Percentiles rank a stretch among this genome's conserved stretches.
Conservation (phyloP, 2,888 invertebrate genomes). For the Cantharis rufa region DNA sequence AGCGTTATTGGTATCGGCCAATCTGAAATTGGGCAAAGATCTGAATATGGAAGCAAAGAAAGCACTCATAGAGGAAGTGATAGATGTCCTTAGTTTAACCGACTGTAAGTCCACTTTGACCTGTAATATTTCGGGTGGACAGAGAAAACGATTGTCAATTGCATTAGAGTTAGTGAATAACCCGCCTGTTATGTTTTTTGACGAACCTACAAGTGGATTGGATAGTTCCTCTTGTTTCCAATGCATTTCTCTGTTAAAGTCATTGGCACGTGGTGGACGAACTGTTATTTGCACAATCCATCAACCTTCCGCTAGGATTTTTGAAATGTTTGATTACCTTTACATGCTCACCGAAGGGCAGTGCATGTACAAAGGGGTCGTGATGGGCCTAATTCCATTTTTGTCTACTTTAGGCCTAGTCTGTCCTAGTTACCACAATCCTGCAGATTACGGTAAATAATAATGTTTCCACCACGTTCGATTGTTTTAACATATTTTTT, state of each 20-base stretch:
- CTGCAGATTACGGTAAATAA: slow-evolving; percentile 87
- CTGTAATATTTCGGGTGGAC: slow-evolving; percentile 84
- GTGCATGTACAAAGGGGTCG: slow-evolving; percentile 89
- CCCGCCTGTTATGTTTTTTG: slow-evolving; percentile 97
- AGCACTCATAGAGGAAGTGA: slow-evolving; percentile 82
- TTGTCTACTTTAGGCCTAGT: slow-evolving; percentile 81
- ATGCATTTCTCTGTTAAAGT: slow-evolving; percentile 85
- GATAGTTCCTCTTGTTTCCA: slow-evolving; percentile 95
- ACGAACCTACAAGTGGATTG: slow-evolving; percentile 91
- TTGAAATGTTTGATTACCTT: slow-evolving; percentile 94
- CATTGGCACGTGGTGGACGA: slow-evolving; percentile 82
- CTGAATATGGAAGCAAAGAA: slow-evolving; percentile 73
- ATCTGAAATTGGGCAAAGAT: slow-evolving; percentile 85
- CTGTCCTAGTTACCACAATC: slow-evolving; percentile 95
- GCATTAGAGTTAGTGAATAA: slow-evolving; percentile 93
- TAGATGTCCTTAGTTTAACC: slow-evolving; percentile 80
- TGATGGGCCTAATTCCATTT: slow-evolving; percentile 84
- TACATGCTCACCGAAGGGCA: slow-evolving; percentile 92
- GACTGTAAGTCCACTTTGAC: slow-evolving; percentile 82
- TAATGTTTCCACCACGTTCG: neutral
- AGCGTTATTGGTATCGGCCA: slow-evolving; percentile 92
- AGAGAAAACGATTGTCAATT: slow-evolving; percentile 87
- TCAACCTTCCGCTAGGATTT: slow-evolving; percentile 92
- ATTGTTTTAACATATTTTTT: slow-evolving; percentile 39
- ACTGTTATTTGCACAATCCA: slow-evolving; percentile 96